These are phyloP conservation scores for Tretioscincus oriximinensis DNA, from an alignment of 2,113 vertebrate genomes.

Conservation along the genomic window DNA sequence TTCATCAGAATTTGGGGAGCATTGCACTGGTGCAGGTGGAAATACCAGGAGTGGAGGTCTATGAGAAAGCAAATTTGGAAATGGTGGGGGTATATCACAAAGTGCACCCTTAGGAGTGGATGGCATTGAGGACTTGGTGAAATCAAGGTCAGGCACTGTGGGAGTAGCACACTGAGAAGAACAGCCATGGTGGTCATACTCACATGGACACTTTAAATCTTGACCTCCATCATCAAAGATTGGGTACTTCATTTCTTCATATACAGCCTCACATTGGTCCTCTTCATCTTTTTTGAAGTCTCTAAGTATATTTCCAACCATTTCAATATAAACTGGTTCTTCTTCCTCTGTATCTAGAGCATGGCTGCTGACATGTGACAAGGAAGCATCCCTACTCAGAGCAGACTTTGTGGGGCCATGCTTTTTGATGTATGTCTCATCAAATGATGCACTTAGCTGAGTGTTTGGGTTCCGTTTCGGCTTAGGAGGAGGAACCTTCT, in stretches of 20 bases:
- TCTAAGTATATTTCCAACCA: conserved; percentile 91
- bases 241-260: conserved; percentile 98
- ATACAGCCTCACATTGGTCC: conserved; percentile 91
- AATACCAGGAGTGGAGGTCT: conserved; percentile 91
- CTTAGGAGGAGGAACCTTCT: conserved; percentile 94
- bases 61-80: conserved; percentile 92
- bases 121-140: conserved; percentile 78
- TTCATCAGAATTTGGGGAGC: conserved; percentile 94
- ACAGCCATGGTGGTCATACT: conserved; percentile 83
- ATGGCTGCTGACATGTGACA: conserved; percentile 80
- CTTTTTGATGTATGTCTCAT: conserved; percentile 88
- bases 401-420: conserved; percentile 75
- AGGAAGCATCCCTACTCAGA: conserved; percentile 77
- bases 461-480: conserved; percentile 95
- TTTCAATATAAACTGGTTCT: conserved; percentile 97
- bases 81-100: conserved; percentile 92
- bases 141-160: conserved; percentile 88
- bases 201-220: conserved; percentile 75
- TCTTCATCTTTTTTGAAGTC: conserved; percentile 86
- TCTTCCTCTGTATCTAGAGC: conserved; percentile 82
- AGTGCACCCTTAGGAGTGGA: conserved; percentile 83
- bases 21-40: conserved; percentile 89
- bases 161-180: conserved; percentile 92
- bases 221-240: conserved; percentile 84
- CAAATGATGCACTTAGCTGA: conserved; percentile 94